Percentiles rank a stretch among this genome's conserved stretches.
Conservation (phyloP, 2,888 invertebrate species). For the Drosophila kambysellisi region DNA sequence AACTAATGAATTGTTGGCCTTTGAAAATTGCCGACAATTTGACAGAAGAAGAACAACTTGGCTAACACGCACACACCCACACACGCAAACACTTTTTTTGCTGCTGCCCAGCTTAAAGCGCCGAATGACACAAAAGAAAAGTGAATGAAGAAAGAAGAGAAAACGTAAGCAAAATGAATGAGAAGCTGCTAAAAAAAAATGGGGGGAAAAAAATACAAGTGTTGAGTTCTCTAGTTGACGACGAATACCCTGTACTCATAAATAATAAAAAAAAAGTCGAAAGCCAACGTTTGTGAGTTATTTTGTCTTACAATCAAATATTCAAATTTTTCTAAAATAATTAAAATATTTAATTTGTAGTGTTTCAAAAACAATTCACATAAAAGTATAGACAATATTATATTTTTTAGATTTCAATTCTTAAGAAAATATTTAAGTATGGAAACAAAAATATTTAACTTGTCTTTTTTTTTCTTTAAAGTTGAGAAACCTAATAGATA, state of each 20-base stretch:
- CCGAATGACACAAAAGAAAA: slow-evolving; percentile 32
- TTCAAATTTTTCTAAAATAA: background rate
- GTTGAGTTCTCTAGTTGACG: background rate
- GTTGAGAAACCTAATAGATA: background rate
- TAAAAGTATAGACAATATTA: background rate
- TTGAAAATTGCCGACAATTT: slow-evolving; percentile 62
- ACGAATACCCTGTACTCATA: slow-evolving; percentile 1
- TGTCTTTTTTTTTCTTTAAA: background rate
- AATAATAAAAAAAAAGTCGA: background rate
- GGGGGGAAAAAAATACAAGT: background rate
- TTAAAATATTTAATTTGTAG: background rate
- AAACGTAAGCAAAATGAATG: slow-evolving; percentile 31
- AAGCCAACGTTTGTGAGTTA: no score
- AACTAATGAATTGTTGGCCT: slow-evolving; percentile 75
- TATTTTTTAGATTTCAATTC: background rate
- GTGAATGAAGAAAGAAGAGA: slow-evolving; percentile 11
- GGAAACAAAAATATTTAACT: background rate
- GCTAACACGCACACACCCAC: slow-evolving; percentile 38
- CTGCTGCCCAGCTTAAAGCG: slow-evolving; percentile 50
- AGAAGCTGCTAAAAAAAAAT: background rate
- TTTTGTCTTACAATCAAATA: background rate
- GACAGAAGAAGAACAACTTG: slow-evolving; percentile 34
- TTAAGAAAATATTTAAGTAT: no score
- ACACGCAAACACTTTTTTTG: slow-evolving; percentile 45
- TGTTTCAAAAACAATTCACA: background rate